These are phyloP conservation scores for Meganola albula DNA, from an alignment of 2,888 invertebrate genomes.

Conservation along the genomic window DNA sequence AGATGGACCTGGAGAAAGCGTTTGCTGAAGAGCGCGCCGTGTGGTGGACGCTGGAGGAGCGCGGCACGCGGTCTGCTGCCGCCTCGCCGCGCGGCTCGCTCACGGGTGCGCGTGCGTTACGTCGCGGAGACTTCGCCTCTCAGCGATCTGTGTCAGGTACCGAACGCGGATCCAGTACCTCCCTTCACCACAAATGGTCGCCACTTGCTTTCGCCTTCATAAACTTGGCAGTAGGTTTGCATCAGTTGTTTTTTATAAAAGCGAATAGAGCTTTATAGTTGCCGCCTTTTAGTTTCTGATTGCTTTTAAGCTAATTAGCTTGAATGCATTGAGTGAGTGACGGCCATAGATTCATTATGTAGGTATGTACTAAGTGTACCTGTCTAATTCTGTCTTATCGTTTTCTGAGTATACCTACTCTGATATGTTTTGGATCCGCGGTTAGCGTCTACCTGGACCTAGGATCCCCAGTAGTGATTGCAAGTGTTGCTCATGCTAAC, in stretches of 20 bases:
- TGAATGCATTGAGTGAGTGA: too few species aligned
- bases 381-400: too few species aligned
- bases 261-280: too few species aligned
- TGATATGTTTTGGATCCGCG: slow-evolving; percentile 29
- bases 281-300: too few species aligned
- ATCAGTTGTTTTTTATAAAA: too few species aligned
- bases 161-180: slow-evolving; percentile 30
- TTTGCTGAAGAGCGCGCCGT: slow-evolving; percentile 92
- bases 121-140: slow-evolving; percentile 84
- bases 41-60: slow-evolving; percentile 93
- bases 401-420: too few species aligned
- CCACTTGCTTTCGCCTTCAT: slow-evolving; percentile 25
- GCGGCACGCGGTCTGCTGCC: slow-evolving; percentile 86
- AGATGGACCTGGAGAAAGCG: slow-evolving; percentile 88
- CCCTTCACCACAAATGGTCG: slow-evolving; percentile 19
- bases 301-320: too few species aligned
- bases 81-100: slow-evolving; percentile 89
- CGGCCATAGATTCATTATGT: slow-evolving; percentile 17
- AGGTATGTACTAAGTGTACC: too few species aligned
- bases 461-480: slow-evolving; percentile 16
- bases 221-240: too few species aligned
- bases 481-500: too few species aligned
- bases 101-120: slow-evolving; percentile 81
- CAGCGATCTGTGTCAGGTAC: slow-evolving; percentile 85
- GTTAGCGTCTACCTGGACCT: slow-evolving; percentile 30